Conservation (phyloP, 1,140 invertebrate species). For the Samia ricini region DNA sequence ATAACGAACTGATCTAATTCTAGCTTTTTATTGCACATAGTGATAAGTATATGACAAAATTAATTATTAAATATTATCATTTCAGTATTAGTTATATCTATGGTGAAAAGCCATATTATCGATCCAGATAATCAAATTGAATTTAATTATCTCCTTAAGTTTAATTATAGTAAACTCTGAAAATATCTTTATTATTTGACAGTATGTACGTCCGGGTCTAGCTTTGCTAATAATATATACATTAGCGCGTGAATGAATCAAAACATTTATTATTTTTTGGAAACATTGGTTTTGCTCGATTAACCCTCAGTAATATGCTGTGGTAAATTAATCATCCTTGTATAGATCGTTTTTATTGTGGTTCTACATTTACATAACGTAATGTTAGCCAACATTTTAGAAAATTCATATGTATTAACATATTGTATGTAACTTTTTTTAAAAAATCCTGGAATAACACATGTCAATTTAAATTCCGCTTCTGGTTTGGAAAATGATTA, state of each 20-base stretch:
- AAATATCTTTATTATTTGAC: not conserved
- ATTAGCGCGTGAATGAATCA: not conserved
- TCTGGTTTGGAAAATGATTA: too few relatives aligned
- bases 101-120: too few relatives aligned
- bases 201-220: not conserved
- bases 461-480: too few relatives aligned
- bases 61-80: too few relatives aligned
- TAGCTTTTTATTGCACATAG: not conserved
- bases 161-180: not conserved
- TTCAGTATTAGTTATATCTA: not conserved
- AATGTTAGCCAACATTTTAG: too few relatives aligned
- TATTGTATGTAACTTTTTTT: too few relatives aligned
- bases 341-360: too few relatives aligned
- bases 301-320: not conserved
- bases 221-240: not conserved
- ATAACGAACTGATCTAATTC: not conserved
- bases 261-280: not conserved
- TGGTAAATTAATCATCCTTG: too few relatives aligned
- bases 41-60: not conserved
- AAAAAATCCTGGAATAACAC: too few relatives aligned
- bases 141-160: not conserved
- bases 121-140: too few relatives aligned
- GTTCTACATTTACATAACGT: too few relatives aligned
- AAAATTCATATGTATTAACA: too few relatives aligned
- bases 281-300: not conserved